These are phyloP conservation scores for Cordilura impudica DNA, from an alignment of 2,888 invertebrate species.

Conservation along the genomic window DNA sequence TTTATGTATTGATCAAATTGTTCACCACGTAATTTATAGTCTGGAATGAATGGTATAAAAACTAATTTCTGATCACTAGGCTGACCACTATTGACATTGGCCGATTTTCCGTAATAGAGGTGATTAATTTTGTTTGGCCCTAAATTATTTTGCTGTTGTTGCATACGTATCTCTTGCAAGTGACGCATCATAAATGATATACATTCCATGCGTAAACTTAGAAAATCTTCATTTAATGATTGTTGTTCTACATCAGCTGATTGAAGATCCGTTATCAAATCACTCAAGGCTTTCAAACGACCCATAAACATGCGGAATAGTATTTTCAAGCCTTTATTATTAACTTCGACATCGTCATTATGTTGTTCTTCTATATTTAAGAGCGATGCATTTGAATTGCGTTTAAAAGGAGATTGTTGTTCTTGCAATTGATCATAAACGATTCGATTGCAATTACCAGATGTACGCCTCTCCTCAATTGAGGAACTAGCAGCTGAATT, in stretches of 20 bases:
- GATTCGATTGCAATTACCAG: slow-evolving; percentile 69
- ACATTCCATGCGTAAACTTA: slow-evolving; percentile 74
- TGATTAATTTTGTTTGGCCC: slow-evolving; percentile 5
- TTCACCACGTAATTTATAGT: slow-evolving; percentile 70
- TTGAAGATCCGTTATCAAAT: slow-evolving; percentile 71
- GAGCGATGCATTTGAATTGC: slow-evolving; percentile 70
- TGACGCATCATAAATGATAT: slow-evolving; percentile 72
- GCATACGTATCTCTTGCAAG: slow-evolving; percentile 63
- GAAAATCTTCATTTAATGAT: slow-evolving; percentile 70
- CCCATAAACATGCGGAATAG: slow-evolving; percentile 82
- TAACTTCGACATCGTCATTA: slow-evolving; percentile 69
- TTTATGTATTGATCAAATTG: slow-evolving; percentile 69
- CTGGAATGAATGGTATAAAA: slow-evolving; percentile 74
- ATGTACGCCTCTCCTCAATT: slow-evolving; percentile 69
- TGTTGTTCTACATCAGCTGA: slow-evolving; percentile 72
- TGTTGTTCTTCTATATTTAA: slow-evolving; percentile 57
- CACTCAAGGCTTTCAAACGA: slow-evolving; percentile 76
- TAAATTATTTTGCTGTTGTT: slow-evolving; percentile 54
- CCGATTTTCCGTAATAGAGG: slow-evolving; percentile 32
- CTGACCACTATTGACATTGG: not conserved
- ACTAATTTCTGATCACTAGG: slow-evolving; percentile 55
- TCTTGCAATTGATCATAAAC: slow-evolving; percentile 73
- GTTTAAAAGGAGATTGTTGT: slow-evolving; percentile 68
- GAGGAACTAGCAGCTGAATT: slow-evolving; percentile 72
- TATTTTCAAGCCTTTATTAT: slow-evolving; percentile 80